Conservation (phyloP, 2,113 vertebrate genomes). For the Phaetusa simplex region DNA sequence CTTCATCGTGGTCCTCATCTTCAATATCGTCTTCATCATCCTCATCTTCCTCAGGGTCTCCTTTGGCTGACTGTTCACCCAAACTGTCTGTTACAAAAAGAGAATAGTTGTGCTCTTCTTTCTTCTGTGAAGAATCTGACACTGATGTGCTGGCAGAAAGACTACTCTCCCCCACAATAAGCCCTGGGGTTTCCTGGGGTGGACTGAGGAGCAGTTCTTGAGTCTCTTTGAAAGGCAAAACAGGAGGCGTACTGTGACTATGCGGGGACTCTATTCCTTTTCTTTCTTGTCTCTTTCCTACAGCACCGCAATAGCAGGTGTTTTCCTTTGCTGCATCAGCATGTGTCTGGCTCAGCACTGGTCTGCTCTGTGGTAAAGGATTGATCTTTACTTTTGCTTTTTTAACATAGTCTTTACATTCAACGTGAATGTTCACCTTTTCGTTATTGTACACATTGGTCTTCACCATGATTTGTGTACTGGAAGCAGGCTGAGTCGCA, state of each 20-base stretch:
- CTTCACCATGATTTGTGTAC: constrained; percentile 90
- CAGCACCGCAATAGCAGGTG: constrained; percentile 77
- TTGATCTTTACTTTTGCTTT: constrained; percentile 95
- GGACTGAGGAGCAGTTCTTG: constrained; percentile 77
- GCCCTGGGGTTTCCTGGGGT: constrained; percentile 72
- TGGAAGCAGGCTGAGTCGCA: constrained; percentile 87
- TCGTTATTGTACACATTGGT: constrained; percentile 77
- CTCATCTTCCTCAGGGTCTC: constrained; percentile 81
- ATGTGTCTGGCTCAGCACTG: constrained; percentile 66
- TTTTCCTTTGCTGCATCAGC: constrained; percentile 78
- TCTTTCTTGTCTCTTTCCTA: constrained; percentile 78
- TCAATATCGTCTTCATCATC: constrained; percentile 88
- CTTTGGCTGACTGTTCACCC: constrained; percentile 78
- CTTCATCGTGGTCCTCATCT: constrained; percentile 97
- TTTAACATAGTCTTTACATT: constrained; percentile 91
- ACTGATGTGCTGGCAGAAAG: constrained; percentile 75
- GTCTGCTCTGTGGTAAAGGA: constrained; percentile 72
- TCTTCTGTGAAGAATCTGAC: constrained; percentile 86
- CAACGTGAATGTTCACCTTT: constrained; percentile 78
- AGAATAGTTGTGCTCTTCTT: constrained; percentile 98
- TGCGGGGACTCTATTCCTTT: constrained; percentile 75
- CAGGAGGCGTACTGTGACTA: constrained; percentile 54
- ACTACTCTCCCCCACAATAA: constrained; percentile 70
- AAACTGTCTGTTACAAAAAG: constrained; percentile 88
- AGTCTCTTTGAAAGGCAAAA: constrained; percentile 82